Evolutionary conservation across 2,888 invertebrate species (phyloP).

Genomic region (Nudaria mundana): DNA sequence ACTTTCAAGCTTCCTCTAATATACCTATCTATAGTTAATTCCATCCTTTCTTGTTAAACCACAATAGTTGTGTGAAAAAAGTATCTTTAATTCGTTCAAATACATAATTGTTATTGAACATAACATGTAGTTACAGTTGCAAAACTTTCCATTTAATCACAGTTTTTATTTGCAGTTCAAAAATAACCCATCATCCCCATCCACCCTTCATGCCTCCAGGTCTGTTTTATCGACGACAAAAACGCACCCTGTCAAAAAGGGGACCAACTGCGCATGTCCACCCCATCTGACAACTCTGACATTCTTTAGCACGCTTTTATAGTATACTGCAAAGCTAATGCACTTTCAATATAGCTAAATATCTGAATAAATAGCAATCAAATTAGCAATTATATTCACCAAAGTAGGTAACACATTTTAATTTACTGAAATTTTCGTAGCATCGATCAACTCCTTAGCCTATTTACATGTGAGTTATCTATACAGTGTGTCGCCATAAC

Average conservation of each 20-base stretch:
- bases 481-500: conserved; percentile 55
- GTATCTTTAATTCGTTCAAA: too few species aligned
- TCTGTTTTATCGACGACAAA: conserved; percentile 65
- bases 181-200: too few species aligned
- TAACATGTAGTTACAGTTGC: too few species aligned
- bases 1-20: too few species aligned
- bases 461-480: conserved; percentile 42
- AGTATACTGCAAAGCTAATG: conserved; percentile 56
- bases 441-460: conserved; percentile 19
- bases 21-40: too few species aligned
- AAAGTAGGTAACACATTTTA: conserved; percentile 11
- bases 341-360: conserved; percentile 47
- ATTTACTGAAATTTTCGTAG: conserved; percentile 17
- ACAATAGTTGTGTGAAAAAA: too few species aligned
- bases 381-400: conserved; percentile 16
- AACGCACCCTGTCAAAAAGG: conserved; percentile 54
- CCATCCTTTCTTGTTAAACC: too few species aligned
- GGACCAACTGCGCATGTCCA: conserved; percentile 56
- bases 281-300: conserved; percentile 59
- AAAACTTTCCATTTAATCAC: too few species aligned
- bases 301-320: conserved; percentile 61
- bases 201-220: conserved; percentile 10
- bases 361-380: conserved; percentile 29
- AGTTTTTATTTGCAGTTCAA: too few species aligned
- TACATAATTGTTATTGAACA: too few species aligned